Base-by-base conservation (phyloP, 2,797 vertebrate genomes). In the Poliocrania exsul region DNA sequence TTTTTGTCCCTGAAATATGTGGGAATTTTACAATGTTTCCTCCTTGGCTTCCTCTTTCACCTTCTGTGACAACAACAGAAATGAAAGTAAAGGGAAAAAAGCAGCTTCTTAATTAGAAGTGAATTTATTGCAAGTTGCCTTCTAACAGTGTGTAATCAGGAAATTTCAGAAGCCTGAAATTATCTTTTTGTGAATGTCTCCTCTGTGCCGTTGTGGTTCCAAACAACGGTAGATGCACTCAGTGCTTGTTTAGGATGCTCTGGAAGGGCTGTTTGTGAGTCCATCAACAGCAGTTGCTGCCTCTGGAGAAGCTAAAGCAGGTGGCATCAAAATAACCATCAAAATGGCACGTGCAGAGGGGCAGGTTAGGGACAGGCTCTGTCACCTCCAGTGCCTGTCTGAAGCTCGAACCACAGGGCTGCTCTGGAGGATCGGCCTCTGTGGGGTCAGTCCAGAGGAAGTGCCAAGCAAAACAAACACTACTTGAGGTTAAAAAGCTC, bases 381-480 rank as follows among this genome's bases (percentile, higher is more conserved):
- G 70, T 49, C 38, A 26, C 71, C 86, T 65, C 49, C 69, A 72
- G 71, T 3, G 65, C 40, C 71, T 49, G 7, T 24, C 0, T 0
- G 72, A 66, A 70, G 57, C 92, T 60, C 20, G 61, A 83, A 79
- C 81, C 6, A 0, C 88, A 60, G 53, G 29, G 49, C 87, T 54
- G 77, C 64, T 83, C 70, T 1, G 1, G 40, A 88, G 86, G 33
- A 57, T 53, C 58, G 56, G 56, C 58, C 80, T 38, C 29, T 57
- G 74, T 0, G 0, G 31, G 78, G 57, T 49, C 0, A 0, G 40
- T 74, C 1, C 0, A n/a, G 47, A 74, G 86, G 81, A 92, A 75
- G 51, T 47, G 92, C 96, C 86, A 88, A 93, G 75, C 44, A 78
- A 95, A 97, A 92, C 86, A 95, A 95, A 78, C n/a, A 74, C 65